Percentiles rank a stretch among this genome's conserved stretches.
phyloP scores from a whole-genome alignment of 2,797 vertebrate genomes.

The Macroramphosus scolopax region DNA sequence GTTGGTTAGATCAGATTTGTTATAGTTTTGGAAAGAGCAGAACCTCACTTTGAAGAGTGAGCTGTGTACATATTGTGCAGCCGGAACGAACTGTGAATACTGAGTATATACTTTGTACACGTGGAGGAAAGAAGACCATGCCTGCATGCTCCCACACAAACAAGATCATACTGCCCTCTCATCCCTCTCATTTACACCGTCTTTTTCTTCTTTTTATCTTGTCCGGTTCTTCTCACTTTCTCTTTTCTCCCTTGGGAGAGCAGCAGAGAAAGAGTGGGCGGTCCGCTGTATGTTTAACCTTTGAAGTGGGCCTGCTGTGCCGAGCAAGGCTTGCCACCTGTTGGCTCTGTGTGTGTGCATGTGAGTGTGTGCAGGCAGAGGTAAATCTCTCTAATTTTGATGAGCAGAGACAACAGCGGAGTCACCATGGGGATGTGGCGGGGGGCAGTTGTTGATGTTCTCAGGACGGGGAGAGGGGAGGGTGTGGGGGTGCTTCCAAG shows the following conservation, averaged over 20 bases:
- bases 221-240: slow-evolving; percentile 54
- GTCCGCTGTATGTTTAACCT: slow-evolving; percentile 74
- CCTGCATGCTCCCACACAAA: slow-evolving; percentile 9
- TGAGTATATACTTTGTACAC: slow-evolving; percentile 22
- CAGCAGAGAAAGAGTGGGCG: slow-evolving; percentile 55
- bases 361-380: slow-evolving; percentile 61
- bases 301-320: slow-evolving; percentile 71
- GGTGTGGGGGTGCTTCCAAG: slow-evolving; percentile 57
- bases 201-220: slow-evolving; percentile 50
- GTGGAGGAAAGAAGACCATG: slow-evolving; percentile 2
- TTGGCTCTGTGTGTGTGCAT: slow-evolving; percentile 66
- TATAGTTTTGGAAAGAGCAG: too few relatives aligned
- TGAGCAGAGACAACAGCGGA: slow-evolving; percentile 75
- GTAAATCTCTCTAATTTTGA: slow-evolving; percentile 82
- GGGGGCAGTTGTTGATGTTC: slow-evolving; percentile 56
- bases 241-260: slow-evolving; percentile 47
- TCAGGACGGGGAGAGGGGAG: slow-evolving; percentile 53
- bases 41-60: slow-evolving; percentile 32
- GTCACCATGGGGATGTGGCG: slow-evolving; percentile 72
- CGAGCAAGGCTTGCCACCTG: slow-evolving; percentile 79
- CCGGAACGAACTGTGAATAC: slow-evolving; percentile 11
- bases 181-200: slow-evolving; percentile 19
- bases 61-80: slow-evolving; percentile 15
- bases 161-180: too few relatives aligned
- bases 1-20: too few relatives aligned